Evolutionary conservation across 2,113 vertebrate species (phyloP).

Genomic region (Siphamia tubifer): DNA sequence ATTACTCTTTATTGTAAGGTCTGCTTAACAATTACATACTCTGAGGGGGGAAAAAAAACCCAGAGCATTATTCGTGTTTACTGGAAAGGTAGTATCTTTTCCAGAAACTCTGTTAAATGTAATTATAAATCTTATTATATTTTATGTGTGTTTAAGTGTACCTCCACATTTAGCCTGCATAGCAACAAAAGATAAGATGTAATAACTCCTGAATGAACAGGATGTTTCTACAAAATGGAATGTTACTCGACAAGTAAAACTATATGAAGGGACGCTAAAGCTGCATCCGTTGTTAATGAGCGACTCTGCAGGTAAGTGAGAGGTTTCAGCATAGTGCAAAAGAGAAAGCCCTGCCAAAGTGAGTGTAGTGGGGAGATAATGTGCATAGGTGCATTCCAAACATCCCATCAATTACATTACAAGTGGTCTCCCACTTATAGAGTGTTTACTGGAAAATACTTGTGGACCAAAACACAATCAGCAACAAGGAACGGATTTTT

Average conservation of each 20-base stretch:
- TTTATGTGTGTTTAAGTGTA: neutral
- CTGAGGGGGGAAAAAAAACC: neutral
- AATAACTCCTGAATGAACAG: constrained; percentile 2
- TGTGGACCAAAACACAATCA: constrained; percentile 27
- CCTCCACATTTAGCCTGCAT: neutral
- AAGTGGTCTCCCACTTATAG: constrained; percentile 56
- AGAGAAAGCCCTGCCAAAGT: constrained; percentile 21
- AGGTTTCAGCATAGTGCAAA: neutral
- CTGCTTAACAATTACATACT: neutral
- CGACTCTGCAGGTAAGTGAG: constrained; percentile 39
- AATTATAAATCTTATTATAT: neutral
- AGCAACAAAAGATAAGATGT: neutral
- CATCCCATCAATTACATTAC: constrained; percentile 66
- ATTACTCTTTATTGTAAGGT: neutral
- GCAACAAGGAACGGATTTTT: constrained; percentile 28
- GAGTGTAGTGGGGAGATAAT: constrained; percentile 48
- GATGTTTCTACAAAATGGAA: constrained; percentile 46
- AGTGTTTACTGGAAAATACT: constrained; percentile 65
- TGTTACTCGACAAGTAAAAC: constrained; percentile 16
- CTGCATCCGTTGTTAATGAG: constrained; percentile 22
- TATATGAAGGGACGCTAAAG: neutral
- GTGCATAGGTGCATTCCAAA: constrained; percentile 49
- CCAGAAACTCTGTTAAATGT: neutral
- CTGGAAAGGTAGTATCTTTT: neutral
- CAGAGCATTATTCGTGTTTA: neutral